These are phyloP conservation scores for Rhinolophus sinicus DNA, from an alignment of 2,113 vertebrate genomes.

Conservation along the genomic window DNA sequence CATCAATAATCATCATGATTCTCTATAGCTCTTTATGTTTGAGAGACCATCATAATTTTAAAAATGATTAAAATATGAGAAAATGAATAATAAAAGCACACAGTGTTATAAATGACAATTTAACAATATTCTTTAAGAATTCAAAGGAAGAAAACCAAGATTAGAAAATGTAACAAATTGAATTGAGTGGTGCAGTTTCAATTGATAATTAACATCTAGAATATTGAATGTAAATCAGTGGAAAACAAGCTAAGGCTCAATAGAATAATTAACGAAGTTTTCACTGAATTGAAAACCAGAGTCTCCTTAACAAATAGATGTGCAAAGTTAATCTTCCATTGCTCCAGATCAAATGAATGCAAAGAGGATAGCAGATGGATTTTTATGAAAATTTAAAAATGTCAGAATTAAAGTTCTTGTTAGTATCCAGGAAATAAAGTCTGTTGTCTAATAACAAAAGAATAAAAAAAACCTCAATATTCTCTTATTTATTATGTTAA, in stretches of 20 bases:
- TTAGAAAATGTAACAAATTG: not conserved
- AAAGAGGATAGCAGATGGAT: not conserved
- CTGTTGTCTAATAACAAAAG: not conserved
- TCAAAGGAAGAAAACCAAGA: slow-evolving; percentile 13
- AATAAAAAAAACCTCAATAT: not conserved
- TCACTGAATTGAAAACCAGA: not conserved
- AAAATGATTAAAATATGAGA: not conserved
- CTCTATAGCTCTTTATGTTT: not conserved
- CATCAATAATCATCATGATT: not conserved
- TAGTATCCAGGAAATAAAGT: not conserved
- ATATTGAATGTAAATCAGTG: not conserved
- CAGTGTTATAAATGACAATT: not conserved
- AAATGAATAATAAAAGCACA: not conserved
- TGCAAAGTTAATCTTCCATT: not conserved
- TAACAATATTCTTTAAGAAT: not conserved
- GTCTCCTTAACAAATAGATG: not conserved
- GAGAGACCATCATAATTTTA: not conserved
- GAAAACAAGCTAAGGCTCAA: not conserved
- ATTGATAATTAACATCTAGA: slow-evolving; percentile 1
- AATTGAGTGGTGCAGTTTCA: not conserved
- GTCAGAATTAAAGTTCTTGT: not conserved
- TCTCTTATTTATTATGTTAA: not conserved
- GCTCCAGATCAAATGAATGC: not conserved
- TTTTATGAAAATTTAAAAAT: not conserved
- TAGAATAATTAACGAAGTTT: slow-evolving; percentile 24